These are phyloP conservation scores for Melanerpes formicivorus DNA, from an alignment of 2,113 vertebrate species.

Conservation along the genomic window DNA sequence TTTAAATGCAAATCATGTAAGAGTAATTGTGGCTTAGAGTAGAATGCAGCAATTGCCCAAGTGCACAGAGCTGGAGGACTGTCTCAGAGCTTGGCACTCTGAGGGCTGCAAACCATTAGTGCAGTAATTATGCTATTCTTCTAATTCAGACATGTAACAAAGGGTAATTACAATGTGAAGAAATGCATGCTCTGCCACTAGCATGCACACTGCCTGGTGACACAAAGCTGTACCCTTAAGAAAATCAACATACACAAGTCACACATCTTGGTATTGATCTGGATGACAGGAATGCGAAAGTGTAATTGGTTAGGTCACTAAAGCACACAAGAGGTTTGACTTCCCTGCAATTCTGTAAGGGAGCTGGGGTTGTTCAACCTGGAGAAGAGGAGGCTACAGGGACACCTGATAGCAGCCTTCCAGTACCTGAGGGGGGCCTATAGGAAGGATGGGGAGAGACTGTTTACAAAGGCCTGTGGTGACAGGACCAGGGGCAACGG, in stretches of 20 bases:
- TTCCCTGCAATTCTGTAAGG: background rate
- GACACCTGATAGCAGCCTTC: too few species aligned
- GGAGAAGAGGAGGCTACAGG: too few species aligned
- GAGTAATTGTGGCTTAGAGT: background rate
- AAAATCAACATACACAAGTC: background rate
- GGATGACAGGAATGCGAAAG: background rate
- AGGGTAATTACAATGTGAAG: background rate
- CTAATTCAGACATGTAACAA: background rate
- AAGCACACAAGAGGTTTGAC: background rate
- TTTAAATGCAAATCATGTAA: background rate
- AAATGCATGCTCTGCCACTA: background rate
- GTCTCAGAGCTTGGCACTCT: background rate
- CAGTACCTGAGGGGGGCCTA: too few species aligned
- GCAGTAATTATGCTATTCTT: constrained; percentile 13
- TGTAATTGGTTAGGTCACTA: background rate
- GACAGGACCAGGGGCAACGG: too few species aligned
- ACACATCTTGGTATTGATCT: background rate
- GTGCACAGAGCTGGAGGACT: background rate
- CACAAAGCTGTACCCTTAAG: background rate
- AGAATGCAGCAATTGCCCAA: background rate
- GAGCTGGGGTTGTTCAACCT: too few species aligned
- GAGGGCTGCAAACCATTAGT: background rate
- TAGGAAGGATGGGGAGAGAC: too few species aligned
- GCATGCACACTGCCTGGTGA: background rate
- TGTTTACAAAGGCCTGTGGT: too few species aligned